Conservation (phyloP, 1,140 invertebrate genomes). For the Steinernema feltiae region DNA sequence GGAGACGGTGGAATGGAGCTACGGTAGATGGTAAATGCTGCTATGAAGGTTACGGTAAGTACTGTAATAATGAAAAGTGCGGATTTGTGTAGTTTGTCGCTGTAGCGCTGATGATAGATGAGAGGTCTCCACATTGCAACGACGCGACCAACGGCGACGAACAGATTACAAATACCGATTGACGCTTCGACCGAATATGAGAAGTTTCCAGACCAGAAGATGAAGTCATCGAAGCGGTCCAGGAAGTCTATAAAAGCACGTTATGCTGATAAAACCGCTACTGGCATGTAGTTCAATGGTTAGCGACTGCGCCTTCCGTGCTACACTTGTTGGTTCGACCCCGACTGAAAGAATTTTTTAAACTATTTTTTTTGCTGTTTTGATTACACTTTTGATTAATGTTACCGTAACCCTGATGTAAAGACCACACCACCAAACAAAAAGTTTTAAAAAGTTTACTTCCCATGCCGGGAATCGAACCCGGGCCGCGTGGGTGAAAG, state of each 20-base stretch:
- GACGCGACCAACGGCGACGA: background rate
- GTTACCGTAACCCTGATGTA: no score
- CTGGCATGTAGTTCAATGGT: no score
- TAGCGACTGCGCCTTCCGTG: no score
- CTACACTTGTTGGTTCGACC: no score
- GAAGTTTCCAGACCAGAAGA: background rate
- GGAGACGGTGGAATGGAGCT: no score
- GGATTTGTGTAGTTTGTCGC: background rate
- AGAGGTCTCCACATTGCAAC: background rate
- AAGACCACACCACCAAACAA: background rate
- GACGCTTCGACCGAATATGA: background rate
- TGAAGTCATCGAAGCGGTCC: background rate
- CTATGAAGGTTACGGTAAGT: no score
- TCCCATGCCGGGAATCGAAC: slow-evolving; percentile 78
- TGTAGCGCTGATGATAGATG: background rate
- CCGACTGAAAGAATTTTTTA: no score
- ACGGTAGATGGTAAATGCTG: no score
- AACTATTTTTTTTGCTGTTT: background rate
- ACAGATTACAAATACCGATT: background rate
- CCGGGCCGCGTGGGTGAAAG: slow-evolving; percentile 76
- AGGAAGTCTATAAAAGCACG: background rate
- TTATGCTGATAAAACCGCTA: no score
- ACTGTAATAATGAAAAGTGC: no score
- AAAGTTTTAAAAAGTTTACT: no score
- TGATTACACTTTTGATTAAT: background rate